A percentile compares a stretch with the other conserved stretches of the same genome.
phyloP scores from a whole-genome alignment of 2,797 vertebrate genomes.

The Neopelma chrysocephalum region DNA sequence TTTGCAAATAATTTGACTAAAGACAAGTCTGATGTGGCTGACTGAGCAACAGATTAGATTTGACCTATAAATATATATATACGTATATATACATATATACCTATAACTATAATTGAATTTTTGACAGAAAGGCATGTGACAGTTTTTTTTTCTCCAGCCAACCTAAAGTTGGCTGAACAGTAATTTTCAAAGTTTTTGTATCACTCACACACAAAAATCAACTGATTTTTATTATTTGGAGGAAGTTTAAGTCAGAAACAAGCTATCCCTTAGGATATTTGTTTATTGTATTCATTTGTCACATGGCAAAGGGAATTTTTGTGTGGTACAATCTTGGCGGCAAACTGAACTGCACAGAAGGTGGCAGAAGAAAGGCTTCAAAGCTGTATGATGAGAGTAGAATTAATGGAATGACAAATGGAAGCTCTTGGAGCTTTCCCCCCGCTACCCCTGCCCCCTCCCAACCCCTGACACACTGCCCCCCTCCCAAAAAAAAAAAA shows the following conservation, averaged over 20 bases:
- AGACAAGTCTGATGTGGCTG: neutral
- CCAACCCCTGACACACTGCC: too few relatives aligned
- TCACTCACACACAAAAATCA: neutral
- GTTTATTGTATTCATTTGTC: neutral
- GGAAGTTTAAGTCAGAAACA: neutral
- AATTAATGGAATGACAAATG: neutral
- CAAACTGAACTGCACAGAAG: neutral
- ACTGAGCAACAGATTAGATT: neutral
- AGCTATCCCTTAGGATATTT: neutral
- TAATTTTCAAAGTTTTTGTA: neutral
- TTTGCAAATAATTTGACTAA: neutral
- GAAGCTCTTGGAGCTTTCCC: neutral
- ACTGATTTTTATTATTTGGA: neutral
- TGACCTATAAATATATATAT: neutral
- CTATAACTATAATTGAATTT: neutral
- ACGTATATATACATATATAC: too few relatives aligned
- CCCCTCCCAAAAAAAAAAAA: neutral
- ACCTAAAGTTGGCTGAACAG: neutral
- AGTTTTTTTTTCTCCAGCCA: neutral
- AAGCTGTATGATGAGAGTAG: neutral
- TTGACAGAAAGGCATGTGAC: neutral
- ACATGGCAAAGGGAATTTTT: neutral
- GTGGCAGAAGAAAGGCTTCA: neutral
- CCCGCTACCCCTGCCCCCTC: neutral
- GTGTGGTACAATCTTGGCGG: neutral